phyloP scores from a whole-genome alignment of 2,888 invertebrate species.

The Lasioglossum vierecki region DNA sequence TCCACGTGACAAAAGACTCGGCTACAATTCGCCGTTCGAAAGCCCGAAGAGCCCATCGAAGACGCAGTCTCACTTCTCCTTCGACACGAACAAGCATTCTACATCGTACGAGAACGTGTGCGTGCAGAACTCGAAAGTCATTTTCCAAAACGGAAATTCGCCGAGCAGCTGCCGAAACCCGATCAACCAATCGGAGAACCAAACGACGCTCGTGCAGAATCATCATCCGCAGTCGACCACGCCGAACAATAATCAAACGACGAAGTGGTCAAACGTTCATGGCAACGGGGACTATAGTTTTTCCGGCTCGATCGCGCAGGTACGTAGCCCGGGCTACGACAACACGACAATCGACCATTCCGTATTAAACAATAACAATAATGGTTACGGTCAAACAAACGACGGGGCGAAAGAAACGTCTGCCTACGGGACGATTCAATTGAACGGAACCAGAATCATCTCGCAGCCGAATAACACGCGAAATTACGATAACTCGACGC shows the following conservation, averaged over 20 bases:
- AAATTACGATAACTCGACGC: conserved; percentile 71
- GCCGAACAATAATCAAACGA: conserved; percentile 77
- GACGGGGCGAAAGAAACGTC: conserved; percentile 60
- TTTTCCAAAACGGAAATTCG: conserved; percentile 64
- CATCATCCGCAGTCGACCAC: conserved; percentile 53
- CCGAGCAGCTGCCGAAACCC: conserved; percentile 52
- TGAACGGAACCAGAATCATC: conserved; percentile 72
- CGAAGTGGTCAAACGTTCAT: conserved; percentile 73
- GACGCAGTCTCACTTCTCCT: conserved; percentile 80
- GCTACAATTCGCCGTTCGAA: conserved; percentile 82
- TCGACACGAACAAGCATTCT: conserved; percentile 82
- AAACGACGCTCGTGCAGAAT: conserved; percentile 46
- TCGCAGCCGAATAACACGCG: conserved; percentile 57
- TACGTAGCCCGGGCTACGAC: conserved; percentile 77
- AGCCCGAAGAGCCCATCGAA: conserved; percentile 79
- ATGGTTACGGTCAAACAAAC: conserved; percentile 22
- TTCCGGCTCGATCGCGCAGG: conserved; percentile 73
- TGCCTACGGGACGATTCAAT: conserved; percentile 74
- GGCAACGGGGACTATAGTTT: conserved; percentile 64
- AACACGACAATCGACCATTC: conserved; percentile 71
- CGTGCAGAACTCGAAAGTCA: conserved; percentile 81
- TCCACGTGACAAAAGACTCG: conserved; percentile 88
- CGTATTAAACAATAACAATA: conserved; percentile 46
- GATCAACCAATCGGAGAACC: conserved; percentile 35
- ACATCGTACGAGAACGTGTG: conserved; percentile 79